Evolutionary conservation across 2,113 vertebrate species (phyloP), one percentile per base, ranked within the genome.

Genomic region (Apus apus): DNA sequence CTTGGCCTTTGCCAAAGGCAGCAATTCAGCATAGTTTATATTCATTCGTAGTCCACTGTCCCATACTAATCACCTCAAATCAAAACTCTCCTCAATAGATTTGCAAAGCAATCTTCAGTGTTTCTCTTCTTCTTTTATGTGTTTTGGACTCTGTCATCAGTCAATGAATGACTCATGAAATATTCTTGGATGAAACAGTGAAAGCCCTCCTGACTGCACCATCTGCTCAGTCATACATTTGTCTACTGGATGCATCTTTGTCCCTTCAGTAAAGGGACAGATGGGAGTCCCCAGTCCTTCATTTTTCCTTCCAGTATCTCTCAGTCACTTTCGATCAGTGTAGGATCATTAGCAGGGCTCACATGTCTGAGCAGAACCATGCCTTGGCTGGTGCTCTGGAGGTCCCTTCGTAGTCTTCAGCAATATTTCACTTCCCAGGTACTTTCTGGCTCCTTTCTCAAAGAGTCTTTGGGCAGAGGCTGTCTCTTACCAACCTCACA

Each of bases 211-310:
- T 87, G 90, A 79, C 48, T 50, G 54, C 36, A 62, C 94, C 94
- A 94, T 93, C 85, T 96, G 94, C 78, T 96, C 57, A 79, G 67
- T 82, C 40, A 26, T 65, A 43, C 36, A 25, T 87, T 85, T 76
- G 30, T 68, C 30, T 87, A 40, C 23, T 30, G 30, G 61, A 65
- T 85, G 43, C 13, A 58, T 83, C 70, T 87, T 92, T 90, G 62
- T 90, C 50, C 66, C 78, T 73, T 85, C 51, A 43, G 60, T 70
- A 64, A 48, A 83, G 56, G 60, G 75, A 92, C 90, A 96, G 94
- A 95, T 88, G 75, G 89, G 62, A 88, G 75, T 76, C 75, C 46
- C 27, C 46, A 70, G 67, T n/a, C 27, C 43, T 70, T 73, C 54
- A 45, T 11, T 73, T 93, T 90, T 88, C 79, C 11, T 93, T 90